These are phyloP conservation scores for Drosophila nr. perissopoda DNA, from an alignment of 2,888 invertebrate species.

Conservation along the genomic window DNA sequence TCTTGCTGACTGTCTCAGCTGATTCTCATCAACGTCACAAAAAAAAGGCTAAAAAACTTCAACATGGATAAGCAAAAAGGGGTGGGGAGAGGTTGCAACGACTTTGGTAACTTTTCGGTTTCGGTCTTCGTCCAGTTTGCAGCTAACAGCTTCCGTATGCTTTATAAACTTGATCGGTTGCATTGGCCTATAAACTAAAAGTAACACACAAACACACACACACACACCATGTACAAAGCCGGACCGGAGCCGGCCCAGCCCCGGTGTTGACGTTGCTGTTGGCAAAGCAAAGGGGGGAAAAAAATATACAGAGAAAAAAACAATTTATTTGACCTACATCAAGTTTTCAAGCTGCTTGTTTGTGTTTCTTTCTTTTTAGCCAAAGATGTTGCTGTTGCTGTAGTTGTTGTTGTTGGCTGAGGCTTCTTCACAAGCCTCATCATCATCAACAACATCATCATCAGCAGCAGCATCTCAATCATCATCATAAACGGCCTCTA, in stretches of 20 bases:
- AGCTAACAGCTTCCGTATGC: conserved; percentile 75
- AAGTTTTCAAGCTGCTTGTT: conserved; percentile 81
- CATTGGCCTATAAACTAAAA: conserved; percentile 77
- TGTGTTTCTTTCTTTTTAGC: conserved; percentile 54
- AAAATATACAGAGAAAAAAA: conserved; percentile 9
- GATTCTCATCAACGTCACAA: conserved; percentile 49
- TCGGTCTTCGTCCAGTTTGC: conserved; percentile 48
- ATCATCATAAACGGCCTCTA: conserved; percentile 43
- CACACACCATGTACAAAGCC: conserved; percentile 40
- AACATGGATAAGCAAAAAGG: conserved; percentile 27
- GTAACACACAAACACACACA: conserved; percentile 59
- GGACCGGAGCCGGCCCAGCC: conserved; percentile 40
- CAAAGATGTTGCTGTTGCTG: conserved; percentile 30
- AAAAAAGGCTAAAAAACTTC: conserved; percentile 27
- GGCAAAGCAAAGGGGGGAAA: conserved; percentile 16
- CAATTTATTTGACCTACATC: conserved; percentile 81
- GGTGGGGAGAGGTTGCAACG: conserved; percentile 40
- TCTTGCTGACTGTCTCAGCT: conserved; percentile 22
- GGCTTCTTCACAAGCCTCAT: conserved; percentile 63
- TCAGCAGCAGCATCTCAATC: conserved; percentile 35
- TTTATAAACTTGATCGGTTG: conserved; percentile 70
- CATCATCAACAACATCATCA: conserved; percentile 33
- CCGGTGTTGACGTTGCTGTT: conserved; percentile 36
- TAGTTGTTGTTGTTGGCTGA: conserved; percentile 27
- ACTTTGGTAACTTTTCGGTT: conserved; percentile 20